phyloP scores from a whole-genome alignment of 2,888 invertebrate species.

The Serripes groenlandicus region DNA sequence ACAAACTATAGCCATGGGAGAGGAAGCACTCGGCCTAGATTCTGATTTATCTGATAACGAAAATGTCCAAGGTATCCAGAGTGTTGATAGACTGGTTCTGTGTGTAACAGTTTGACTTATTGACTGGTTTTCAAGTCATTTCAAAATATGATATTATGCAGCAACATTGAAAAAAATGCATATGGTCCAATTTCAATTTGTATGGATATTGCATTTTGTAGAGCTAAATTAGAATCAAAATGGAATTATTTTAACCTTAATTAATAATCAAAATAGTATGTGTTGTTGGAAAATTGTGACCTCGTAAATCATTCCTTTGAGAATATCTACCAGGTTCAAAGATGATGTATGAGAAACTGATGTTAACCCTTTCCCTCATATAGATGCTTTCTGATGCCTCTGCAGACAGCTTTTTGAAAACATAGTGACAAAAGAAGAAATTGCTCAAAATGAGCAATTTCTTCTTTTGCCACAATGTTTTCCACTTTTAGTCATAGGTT shows the following conservation, averaged over 20 bases:
- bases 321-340: neutral
- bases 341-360: neutral
- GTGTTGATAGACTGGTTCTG: constrained; percentile 57
- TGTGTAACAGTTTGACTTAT: constrained; percentile 22
- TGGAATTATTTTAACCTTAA: no score
- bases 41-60: constrained; percentile 48
- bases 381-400: neutral
- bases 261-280: no score
- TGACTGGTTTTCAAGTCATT: constrained; percentile 16
- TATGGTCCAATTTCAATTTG: no score
- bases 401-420: neutral
- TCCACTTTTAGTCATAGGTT: no score
- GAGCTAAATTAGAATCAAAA: no score
- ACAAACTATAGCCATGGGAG: constrained; percentile 78
- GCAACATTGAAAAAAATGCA: no score
- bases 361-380: neutral
- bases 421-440: neutral
- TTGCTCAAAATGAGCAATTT: neutral
- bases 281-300: no score
- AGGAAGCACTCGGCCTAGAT: constrained; percentile 74
- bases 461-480: constrained; percentile 7
- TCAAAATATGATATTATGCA: no score
- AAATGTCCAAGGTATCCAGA: constrained; percentile 64
- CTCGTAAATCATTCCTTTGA: no score
- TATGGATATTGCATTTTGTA: no score